Base-by-base conservation (phyloP, 2,113 vertebrate species). In the Poecile atricapillus region DNA sequence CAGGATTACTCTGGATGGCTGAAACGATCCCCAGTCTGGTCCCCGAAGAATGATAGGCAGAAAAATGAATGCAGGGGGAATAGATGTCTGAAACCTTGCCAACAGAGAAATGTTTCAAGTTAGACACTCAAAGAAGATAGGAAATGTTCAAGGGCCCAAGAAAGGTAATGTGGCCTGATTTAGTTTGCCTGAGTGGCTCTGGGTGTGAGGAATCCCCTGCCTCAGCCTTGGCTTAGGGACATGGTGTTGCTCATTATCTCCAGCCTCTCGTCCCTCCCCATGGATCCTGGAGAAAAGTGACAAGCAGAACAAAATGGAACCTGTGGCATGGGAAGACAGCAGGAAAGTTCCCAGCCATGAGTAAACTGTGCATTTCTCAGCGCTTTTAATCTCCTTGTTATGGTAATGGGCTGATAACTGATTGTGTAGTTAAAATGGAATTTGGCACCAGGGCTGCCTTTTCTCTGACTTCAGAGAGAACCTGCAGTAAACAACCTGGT, bases 391-490 rank as follows among this genome's bases (percentile, higher is more conserved):
- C 87, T 86, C 78, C 94, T 92, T 96, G 86, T 96, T 97, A 95
- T 92, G 90, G 70, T 96, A 96, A 97, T 94, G 39, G 93, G 78
- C 93, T 94, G 87, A 80, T 95, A 96, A 94, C 93, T 94, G 88
- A 96, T 92, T 88, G 87, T 90, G 71, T 86, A 93, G 92, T 96
- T 96, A 96, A 96, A 97, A 96, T 83, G 88, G 93, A 92, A 95
- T 90, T 94, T 96, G 95, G 86, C 90, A 95, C 70, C 39, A 86
- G 83, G 85, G 95, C 94, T 96, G 90, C 87, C 18, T 22, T 90
- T 96, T 77, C 82, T 91, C 63, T 95, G 84, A 74, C 94, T 95
- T 96, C 92, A 88, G 95, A 95, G 92, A 77, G 84, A 88, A 62
- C 75, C 85, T 92, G 95, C 87, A 85, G 90, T 95, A 95, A 96